phyloP scores from a whole-genome alignment of 2,888 invertebrate species.

The Drosophila vallismaia region DNA sequence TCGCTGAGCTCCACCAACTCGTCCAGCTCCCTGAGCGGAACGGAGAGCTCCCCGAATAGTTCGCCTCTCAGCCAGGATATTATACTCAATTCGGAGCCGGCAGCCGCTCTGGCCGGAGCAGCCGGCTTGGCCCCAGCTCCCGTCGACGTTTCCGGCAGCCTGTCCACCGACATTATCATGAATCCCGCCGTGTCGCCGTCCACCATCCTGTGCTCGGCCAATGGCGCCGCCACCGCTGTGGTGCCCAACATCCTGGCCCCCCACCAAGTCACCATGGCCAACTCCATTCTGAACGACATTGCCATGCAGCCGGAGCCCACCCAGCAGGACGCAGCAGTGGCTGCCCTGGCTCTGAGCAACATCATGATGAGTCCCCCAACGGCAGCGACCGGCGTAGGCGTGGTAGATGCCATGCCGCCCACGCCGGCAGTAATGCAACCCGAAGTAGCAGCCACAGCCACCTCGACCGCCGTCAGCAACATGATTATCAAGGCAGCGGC shows the following conservation, averaged over 20 bases:
- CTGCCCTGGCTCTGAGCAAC: slow-evolving; percentile 82
- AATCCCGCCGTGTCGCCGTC: slow-evolving; percentile 87
- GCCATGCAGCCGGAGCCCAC: slow-evolving; percentile 81
- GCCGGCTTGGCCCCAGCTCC: slow-evolving; percentile 61
- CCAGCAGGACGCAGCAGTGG: slow-evolving; percentile 80
- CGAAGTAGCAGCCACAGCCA: slow-evolving; percentile 80
- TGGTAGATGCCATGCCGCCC: slow-evolving; percentile 64
- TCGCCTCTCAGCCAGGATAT: slow-evolving; percentile 84
- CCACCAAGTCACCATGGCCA: slow-evolving; percentile 82
- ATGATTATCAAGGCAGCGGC: slow-evolving; percentile 90
- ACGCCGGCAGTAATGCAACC: slow-evolving; percentile 73
- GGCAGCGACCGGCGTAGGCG: slow-evolving; percentile 52
- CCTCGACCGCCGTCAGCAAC: slow-evolving; percentile 85
- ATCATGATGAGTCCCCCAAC: slow-evolving; percentile 82
- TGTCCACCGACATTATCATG: slow-evolving; percentile 86
- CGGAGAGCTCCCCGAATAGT: slow-evolving; percentile 71
- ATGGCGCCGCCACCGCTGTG: slow-evolving; percentile 79
- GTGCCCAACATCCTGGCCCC: slow-evolving; percentile 82
- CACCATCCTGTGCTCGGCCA: slow-evolving; percentile 85
- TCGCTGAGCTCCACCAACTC: slow-evolving; percentile 82
- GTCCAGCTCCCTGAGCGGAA: slow-evolving; percentile 53
- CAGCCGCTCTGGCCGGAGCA: slow-evolving; percentile 72
- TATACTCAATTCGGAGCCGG: slow-evolving; percentile 83
- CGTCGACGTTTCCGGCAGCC: slow-evolving; percentile 50
- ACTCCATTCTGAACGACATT: slow-evolving; percentile 82